Conservation (phyloP, 2,113 vertebrate species). For the Rutilus rutilus region DNA sequence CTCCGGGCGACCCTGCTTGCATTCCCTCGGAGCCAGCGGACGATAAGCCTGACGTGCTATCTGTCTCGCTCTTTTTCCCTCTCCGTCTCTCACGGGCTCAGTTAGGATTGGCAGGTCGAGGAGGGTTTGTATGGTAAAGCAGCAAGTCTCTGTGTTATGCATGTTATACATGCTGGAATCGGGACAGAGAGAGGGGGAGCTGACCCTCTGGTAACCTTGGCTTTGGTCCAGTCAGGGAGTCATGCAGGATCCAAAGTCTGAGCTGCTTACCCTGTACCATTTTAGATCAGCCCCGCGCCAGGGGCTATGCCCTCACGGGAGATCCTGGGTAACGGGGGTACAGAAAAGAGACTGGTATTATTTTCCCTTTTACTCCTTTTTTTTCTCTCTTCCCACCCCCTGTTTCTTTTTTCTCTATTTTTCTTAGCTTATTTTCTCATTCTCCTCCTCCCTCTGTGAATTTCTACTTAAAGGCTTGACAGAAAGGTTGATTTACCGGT, state of each 20-base stretch:
- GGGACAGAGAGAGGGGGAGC: constrained; percentile 10
- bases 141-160: constrained; percentile 32
- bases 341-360: constrained; percentile 8
- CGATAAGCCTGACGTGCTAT: constrained; percentile 62
- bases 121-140: constrained; percentile 37
- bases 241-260: constrained; percentile 43
- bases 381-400: neutral
- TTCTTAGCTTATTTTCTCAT: constrained; percentile 62
- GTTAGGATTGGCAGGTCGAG: constrained; percentile 51
- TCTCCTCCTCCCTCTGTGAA: constrained; percentile 9
- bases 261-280: constrained; percentile 26
- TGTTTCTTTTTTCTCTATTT: constrained; percentile 29
- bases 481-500: constrained; percentile 41
- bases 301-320: constrained; percentile 22
- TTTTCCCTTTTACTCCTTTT: constrained; percentile 5
- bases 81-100: constrained; percentile 21
- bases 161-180: constrained; percentile 33
- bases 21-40: constrained; percentile 61
- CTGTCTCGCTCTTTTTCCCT: constrained; percentile 45
- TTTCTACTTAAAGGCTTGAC: constrained; percentile 26
- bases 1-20: constrained; percentile 63
- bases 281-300: constrained; percentile 15
- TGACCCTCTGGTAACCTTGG: constrained; percentile 64
- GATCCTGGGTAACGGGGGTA: constrained; percentile 18
- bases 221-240: constrained; percentile 58